These are phyloP conservation scores for Didymodactylos carnosus DNA, from an alignment of 2,888 invertebrate species.

Conservation along the genomic window DNA sequence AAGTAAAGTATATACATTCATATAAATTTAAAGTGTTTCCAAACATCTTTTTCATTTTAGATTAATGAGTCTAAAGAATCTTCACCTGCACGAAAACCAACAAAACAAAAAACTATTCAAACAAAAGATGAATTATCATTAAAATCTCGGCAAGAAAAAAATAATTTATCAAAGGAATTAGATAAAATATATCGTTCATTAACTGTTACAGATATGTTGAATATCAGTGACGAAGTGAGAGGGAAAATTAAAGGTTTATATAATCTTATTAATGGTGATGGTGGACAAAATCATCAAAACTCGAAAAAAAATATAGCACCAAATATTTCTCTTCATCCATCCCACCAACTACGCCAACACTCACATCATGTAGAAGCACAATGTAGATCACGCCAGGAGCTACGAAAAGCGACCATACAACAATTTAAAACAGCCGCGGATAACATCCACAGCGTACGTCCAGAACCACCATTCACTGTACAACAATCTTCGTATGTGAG, in stretches of 20 bases:
- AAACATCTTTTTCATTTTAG: background rate
- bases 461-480: too few species aligned
- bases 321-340: background rate
- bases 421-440: too few species aligned
- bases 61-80: background rate
- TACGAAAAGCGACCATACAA: background rate
- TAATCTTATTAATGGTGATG: too few species aligned
- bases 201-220: background rate
- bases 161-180: background rate
- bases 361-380: background rate
- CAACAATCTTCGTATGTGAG: too few species aligned
- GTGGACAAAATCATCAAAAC: background rate
- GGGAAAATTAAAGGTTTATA: too few species aligned
- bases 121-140: too few species aligned
- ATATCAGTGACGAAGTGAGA: background rate
- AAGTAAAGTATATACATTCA: background rate
- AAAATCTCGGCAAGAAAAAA: too few species aligned
- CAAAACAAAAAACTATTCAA: too few species aligned
- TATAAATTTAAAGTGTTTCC: background rate
- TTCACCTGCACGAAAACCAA: too few species aligned
- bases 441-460: too few species aligned
- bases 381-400: background rate
- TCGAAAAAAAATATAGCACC: background rate
- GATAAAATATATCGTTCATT: background rate
- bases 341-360: too few species aligned